Evolutionary conservation across 2,113 vertebrate species (phyloP).

Genomic region (Ageneiosus marmoratus): DNA sequence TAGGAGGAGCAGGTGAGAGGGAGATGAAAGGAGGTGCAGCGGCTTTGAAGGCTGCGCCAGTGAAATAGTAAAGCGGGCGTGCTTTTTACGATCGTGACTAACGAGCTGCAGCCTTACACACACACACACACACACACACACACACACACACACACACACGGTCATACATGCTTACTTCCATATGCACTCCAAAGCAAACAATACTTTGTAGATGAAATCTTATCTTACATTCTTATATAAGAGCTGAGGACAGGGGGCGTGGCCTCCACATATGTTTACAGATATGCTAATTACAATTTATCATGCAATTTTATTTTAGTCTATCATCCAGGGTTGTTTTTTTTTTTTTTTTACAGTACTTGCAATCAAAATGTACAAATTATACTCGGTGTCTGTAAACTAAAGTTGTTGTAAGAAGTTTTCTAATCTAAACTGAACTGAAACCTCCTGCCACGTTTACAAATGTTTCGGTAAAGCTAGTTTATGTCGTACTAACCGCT

Average conservation of each 20-base stretch:
- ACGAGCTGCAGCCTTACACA: conserved; percentile 68
- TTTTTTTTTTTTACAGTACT: too few species aligned
- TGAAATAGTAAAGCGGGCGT: conserved; percentile 70
- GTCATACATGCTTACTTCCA: conserved; percentile 42
- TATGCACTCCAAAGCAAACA: conserved; percentile 36
- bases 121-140: conserved; percentile 38
- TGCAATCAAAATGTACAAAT: too few species aligned
- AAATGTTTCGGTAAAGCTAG: background rate
- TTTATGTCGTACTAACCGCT: background rate
- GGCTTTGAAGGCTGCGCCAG: conserved; percentile 68
- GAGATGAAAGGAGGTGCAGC: conserved; percentile 67
- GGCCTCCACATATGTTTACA: too few species aligned
- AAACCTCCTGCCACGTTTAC: background rate
- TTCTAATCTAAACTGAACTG: background rate
- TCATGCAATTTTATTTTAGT: background rate
- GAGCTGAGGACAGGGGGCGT: background rate
- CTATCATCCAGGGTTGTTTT: too few species aligned
- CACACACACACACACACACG: conserved; percentile 40
- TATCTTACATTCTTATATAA: background rate
- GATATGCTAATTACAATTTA: conserved; percentile 1
- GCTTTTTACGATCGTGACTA: conserved; percentile 73
- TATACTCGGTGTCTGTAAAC: too few species aligned
- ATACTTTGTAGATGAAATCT: conserved; percentile 43
- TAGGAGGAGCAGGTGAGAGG: conserved; percentile 60
- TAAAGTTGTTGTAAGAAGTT: background rate